Evolutionary conservation across 2,113 vertebrate species (phyloP).

Genomic region (Pangasianodon hypophthalmus): DNA sequence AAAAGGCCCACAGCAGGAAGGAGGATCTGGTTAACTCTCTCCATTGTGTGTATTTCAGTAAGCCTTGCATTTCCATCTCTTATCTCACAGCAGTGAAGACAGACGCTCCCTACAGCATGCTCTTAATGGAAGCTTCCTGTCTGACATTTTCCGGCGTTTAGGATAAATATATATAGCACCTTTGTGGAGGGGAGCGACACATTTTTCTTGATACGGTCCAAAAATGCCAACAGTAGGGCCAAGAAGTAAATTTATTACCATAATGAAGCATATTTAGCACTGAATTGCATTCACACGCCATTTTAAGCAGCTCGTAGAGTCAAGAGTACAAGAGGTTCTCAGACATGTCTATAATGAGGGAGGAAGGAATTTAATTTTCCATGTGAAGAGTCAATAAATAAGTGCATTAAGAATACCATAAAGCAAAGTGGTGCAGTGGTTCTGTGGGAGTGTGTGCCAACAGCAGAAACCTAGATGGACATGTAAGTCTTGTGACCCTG

Average conservation of each 20-base stretch:
- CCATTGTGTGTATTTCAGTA: slow-evolving; percentile 50
- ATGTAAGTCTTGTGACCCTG: background rate
- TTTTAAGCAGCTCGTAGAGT: background rate
- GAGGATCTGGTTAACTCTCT: slow-evolving; percentile 17
- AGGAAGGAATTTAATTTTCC: background rate
- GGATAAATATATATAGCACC: background rate
- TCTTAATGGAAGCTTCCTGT: slow-evolving; percentile 54
- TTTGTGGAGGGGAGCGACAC: background rate
- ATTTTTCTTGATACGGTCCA: slow-evolving; percentile 22
- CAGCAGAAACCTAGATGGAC: background rate
- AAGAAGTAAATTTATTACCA: background rate
- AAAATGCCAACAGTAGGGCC: background rate
- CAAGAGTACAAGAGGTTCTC: background rate
- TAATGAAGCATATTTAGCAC: background rate
- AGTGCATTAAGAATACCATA: background rate
- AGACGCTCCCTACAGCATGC: slow-evolving; percentile 30
- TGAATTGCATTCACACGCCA: background rate
- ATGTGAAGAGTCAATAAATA: background rate
- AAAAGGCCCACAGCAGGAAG: background rate
- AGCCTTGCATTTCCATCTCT: slow-evolving; percentile 31
- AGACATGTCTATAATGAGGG: background rate
- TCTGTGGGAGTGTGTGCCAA: background rate
- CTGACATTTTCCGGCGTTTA: slow-evolving; percentile 36
- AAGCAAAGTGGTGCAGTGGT: background rate
- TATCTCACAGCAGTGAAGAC: slow-evolving; percentile 43